phyloP scores from a whole-genome alignment of 2,888 invertebrate species.

The Endomychus coccineus region DNA sequence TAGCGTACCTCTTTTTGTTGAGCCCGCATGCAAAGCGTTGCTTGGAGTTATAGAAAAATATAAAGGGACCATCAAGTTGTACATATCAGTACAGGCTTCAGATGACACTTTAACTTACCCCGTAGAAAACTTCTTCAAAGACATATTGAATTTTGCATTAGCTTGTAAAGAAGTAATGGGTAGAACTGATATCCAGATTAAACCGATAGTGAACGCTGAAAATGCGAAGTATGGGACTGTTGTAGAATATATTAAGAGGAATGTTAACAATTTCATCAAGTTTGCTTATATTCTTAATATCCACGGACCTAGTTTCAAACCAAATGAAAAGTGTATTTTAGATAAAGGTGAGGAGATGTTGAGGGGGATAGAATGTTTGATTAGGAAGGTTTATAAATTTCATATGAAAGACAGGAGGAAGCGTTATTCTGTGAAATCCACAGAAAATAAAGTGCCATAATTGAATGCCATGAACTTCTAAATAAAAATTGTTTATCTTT shows the following conservation, averaged over 20 bases:
- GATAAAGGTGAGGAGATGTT: slow-evolving; percentile 9
- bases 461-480: too few species aligned
- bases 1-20: too few species aligned
- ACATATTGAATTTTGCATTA: slow-evolving; percentile 9
- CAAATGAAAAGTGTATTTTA: slow-evolving; percentile 8
- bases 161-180: slow-evolving; percentile 12
- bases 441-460: too few species aligned
- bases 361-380: slow-evolving; percentile 10
- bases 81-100: slow-evolving; percentile 12
- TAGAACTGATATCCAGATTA: slow-evolving; percentile 5
- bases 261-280: slow-evolving; percentile 4
- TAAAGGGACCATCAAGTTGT: slow-evolving; percentile 6
- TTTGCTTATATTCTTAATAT: slow-evolving; percentile 14
- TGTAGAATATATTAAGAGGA: slow-evolving; percentile 12
- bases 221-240: slow-evolving; percentile 5
- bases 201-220: slow-evolving; percentile 9
- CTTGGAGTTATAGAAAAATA: slow-evolving; percentile 4
- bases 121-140: slow-evolving; percentile 11
- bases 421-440: slow-evolving; percentile 6
- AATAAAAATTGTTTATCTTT: too few species aligned
- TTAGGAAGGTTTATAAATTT: slow-evolving; percentile 9
- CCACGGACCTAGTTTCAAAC: slow-evolving; percentile 6
- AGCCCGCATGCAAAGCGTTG: background rate
- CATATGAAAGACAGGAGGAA: background rate
- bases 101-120: slow-evolving; percentile 14